Evolutionary conservation across 64 coral and sea anemone species (phyloP), one percentile per base, ranked within the genome.

Genomic region (Montipora foliosa): DNA sequence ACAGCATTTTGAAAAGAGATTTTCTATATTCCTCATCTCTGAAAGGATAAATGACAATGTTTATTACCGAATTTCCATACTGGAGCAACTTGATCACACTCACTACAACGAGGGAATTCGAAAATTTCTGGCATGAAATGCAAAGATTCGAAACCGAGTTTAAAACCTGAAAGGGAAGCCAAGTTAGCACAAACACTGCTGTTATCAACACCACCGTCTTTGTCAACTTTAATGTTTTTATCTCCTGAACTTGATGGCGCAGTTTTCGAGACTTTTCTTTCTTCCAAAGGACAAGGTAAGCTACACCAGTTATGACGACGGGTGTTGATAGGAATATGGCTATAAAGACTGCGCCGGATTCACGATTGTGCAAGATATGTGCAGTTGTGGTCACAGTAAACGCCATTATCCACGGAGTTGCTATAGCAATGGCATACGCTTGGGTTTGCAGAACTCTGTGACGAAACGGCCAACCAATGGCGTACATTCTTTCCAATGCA

Each of bases 401-500:
- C 3, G 58, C 57, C 4, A 47, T 1, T 22, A 83, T 45, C 80
- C 80, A 83, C 13, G 59, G 59, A 5, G 37, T 47, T 6, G 15
- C 37, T 17, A 83, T 67, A n/a, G 80, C 80, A 19, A 64, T 8
- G 0, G 29, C 24, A 44, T 83, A 83, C 14, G 60, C 59, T 19
- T 24, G 8, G 2, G 6, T 44, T 59, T 45, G 16, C 1, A 83
- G 14, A 2, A 12, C 44, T 66, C 80, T 13, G 29, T 83, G 58
- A 17, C 59, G 80, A 83, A 83, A 19, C 60, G 80, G 80, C 80
- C 80, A 83, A 67, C 80, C 80, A 15, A 83, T 47, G 37, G 80
- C 80, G 29, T 67, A 83, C 80, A 68, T 83, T 83, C 89, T 16
- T 13, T 90, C 89, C 15, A 90, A 52, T 20, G 77, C 59, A 22